These are phyloP conservation scores for Hippocampus comes DNA, from an alignment of 2,113 vertebrate species.

Conservation along the genomic window DNA sequence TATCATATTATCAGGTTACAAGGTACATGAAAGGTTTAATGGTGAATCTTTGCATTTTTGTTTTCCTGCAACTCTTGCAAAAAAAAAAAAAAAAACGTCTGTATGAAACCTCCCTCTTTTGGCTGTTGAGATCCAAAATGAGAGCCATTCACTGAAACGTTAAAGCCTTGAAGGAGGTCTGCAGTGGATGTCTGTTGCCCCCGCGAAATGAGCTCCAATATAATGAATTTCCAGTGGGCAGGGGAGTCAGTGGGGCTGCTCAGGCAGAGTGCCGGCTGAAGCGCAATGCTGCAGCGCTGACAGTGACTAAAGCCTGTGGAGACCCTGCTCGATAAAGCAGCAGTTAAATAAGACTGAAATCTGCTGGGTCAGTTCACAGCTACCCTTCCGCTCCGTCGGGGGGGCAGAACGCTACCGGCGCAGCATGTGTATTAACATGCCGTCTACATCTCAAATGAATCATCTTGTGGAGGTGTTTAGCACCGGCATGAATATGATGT, in stretches of 20 bases:
- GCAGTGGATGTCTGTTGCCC: neutral
- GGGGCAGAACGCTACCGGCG: conserved; percentile 15
- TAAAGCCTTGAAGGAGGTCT: neutral
- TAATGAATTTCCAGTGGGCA: conserved; percentile 60
- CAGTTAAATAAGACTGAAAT: conserved; percentile 60
- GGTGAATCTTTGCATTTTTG: neutral
- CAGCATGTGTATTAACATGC: conserved; percentile 26
- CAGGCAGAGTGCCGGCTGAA: conserved; percentile 43
- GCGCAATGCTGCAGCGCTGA: conserved; percentile 45
- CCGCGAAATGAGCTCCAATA: conserved; percentile 51
- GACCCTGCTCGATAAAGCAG: conserved; percentile 64
- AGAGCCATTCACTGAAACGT: neutral
- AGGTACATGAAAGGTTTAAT: neutral
- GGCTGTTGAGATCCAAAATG: no score
- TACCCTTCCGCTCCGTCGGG: conserved; percentile 29
- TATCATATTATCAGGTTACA: no score
- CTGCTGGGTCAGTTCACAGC: conserved; percentile 52
- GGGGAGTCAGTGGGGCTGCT: conserved; percentile 36
- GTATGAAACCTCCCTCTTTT: neutral
- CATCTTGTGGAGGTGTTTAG: conserved; percentile 53
- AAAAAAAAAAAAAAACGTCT: no score
- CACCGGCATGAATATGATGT: conserved; percentile 25
- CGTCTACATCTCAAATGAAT: conserved; percentile 38
- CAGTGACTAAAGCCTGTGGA: conserved; percentile 54
- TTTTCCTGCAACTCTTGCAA: neutral